Conservation (phyloP, 1,140 invertebrate species). For the Whitmania pigra region DNA sequence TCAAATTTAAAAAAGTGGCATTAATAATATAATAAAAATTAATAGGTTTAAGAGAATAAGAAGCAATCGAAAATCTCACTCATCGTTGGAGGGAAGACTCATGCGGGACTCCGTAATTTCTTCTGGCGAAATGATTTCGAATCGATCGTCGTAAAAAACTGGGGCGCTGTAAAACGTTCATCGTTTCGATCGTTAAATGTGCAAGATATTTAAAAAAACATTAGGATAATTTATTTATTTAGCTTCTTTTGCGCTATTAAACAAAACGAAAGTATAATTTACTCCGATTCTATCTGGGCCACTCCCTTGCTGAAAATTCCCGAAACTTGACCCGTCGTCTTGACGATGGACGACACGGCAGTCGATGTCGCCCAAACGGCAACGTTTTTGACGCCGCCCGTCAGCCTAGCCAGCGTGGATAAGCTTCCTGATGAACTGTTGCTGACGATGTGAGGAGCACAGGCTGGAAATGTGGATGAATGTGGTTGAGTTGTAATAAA, state of each 20-base stretch:
- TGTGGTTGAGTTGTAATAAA: too few relatives aligned
- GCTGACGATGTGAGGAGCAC: too few relatives aligned
- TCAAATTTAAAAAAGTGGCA: too few relatives aligned
- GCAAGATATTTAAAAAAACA: not conserved
- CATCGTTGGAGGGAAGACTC: not conserved
- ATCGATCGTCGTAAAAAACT: slow-evolving; percentile 28
- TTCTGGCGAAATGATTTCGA: slow-evolving; percentile 37
- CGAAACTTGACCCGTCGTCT: slow-evolving; percentile 1
- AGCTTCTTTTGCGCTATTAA: too few relatives aligned
- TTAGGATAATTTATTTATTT: too few relatives aligned
- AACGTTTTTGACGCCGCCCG: too few relatives aligned
- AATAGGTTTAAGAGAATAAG: too few relatives aligned
- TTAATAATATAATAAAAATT: too few relatives aligned
- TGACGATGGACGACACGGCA: not conserved
- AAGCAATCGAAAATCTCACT: not conserved
- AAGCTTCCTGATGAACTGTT: too few relatives aligned
- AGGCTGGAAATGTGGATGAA: too few relatives aligned
- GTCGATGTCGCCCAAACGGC: not conserved
- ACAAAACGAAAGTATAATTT: not conserved
- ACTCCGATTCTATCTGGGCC: not conserved
- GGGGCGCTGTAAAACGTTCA: slow-evolving; percentile 16
- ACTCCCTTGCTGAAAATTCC: not conserved
- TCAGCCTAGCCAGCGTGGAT: too few relatives aligned
- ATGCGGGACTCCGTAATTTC: slow-evolving; percentile 33
- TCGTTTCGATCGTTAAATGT: not conserved